These are phyloP conservation scores for Molorchus minor DNA, from an alignment of 2,888 invertebrate genomes.

Conservation along the genomic window DNA sequence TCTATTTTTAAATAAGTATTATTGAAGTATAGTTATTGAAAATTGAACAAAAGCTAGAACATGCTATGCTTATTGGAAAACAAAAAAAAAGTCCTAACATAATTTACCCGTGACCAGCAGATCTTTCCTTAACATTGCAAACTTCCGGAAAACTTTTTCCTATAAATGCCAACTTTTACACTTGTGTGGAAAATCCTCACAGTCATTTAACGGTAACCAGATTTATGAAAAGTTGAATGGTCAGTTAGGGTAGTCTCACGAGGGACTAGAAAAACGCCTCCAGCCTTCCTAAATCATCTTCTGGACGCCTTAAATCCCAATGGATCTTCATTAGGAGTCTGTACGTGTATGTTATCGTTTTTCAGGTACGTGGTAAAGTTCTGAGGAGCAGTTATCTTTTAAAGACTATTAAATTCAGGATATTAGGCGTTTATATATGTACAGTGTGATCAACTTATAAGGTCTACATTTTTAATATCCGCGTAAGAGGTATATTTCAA, in stretches of 20 bases:
- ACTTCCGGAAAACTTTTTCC: no score
- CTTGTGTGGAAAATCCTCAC: constrained; percentile 19
- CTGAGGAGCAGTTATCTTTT: constrained; percentile 12
- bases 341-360: constrained; percentile 34
- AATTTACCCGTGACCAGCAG: no score
- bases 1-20: no score
- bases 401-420: background rate
- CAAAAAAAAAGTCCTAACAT: no score
- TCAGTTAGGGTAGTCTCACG: constrained; percentile 26
- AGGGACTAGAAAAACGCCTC: constrained; percentile 18
- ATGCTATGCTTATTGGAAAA: no score
- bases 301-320: constrained; percentile 41
- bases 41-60: no score
- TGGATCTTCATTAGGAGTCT: constrained; percentile 47
- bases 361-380: constrained; percentile 7
- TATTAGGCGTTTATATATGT: no score
- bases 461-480: no score
- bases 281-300: constrained; percentile 41
- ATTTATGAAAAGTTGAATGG: constrained; percentile 38
- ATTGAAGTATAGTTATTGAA: no score
- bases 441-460: no score
- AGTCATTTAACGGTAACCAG: constrained; percentile 25
- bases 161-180: background rate
- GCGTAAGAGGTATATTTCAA: no score
- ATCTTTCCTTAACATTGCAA: no score